Evolutionary conservation across 2,797 vertebrate genomes (phyloP), one percentile per base, ranked within the genome.

Genomic region (Dipus sagitta): DNA sequence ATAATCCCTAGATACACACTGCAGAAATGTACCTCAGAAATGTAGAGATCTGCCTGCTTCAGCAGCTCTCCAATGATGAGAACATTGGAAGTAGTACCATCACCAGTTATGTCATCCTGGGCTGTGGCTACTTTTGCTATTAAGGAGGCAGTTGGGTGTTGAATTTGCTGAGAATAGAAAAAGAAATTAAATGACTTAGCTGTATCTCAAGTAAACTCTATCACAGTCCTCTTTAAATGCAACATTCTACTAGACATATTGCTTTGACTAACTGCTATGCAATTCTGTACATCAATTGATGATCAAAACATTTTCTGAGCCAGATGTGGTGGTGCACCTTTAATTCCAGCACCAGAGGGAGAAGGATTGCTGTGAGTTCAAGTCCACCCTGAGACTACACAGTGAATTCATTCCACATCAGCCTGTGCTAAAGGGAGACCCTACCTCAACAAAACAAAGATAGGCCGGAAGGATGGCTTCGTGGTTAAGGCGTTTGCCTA

Each of bases 91-190:
- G 99, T 99, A 75, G 99, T 99, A n/a, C 99, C 99, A 17, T 99
- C 99, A 62, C 99, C 99, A 0, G 99, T 99, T 96, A 99, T 99
- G 97, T 99, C 99, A 96, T 99, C 99, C 97, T 99, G 99, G 0
- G 99, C 99, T 1, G 99, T 99, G 7, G 99, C 99, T 88, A 99
- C 99, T 98, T 99, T 99, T 5, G 99, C 99, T 88, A 99, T 99
- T 96, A 99, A 97, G 24, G 99, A 99, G 13, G 99, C 99, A 6
- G 99, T 99, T 1, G 99, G 99, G 96, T 99, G 99, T 95, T 99
- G 99, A 97, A 99, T 99, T 99, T 99, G 99, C 99, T 99, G 86
- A 32, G 93, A n/a, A 90, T 13, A 96, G 70, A 47, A 85, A 88
- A 68, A 80, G 2, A 86, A 75, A 32, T 90, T 92, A 70, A 89